Evolutionary conservation across 2,888 invertebrate genomes (phyloP).

Genomic region (Campoplex capitator): DNA sequence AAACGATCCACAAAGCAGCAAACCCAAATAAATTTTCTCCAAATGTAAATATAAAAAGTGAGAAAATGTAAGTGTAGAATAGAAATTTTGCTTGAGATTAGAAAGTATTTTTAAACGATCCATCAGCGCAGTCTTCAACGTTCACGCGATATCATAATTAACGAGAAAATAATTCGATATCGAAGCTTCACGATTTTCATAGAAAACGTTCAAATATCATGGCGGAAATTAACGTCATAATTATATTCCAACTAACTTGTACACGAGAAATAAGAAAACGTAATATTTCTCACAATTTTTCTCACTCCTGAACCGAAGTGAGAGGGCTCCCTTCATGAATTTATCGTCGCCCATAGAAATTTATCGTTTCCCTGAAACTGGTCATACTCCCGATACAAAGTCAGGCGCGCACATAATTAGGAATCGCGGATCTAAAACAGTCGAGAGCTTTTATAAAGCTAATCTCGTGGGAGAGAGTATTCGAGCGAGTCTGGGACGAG

Average conservation of each 20-base stretch:
- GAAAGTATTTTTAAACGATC: not conserved
- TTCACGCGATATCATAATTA: not conserved
- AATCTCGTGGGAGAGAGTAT: constrained; percentile 3
- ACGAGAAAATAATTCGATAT: not conserved
- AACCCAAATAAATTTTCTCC: too few species aligned
- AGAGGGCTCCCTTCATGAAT: not conserved
- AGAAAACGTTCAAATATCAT: constrained; percentile 2
- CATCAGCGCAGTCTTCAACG: not conserved
- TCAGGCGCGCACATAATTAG: constrained; percentile 14
- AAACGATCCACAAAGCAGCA: not conserved
- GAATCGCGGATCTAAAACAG: constrained; percentile 38
- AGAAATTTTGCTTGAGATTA: not conserved
- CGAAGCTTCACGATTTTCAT: not conserved
- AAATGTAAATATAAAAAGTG: too few species aligned
- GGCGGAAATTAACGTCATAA: constrained; percentile 79
- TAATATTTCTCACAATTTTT: constrained; percentile 20
- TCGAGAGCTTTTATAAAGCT: constrained; percentile 51
- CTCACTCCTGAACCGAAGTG: not conserved
- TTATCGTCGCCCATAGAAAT: constrained; percentile 42
- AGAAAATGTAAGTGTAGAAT: not conserved
- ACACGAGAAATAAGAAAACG: not conserved
- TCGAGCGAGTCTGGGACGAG: constrained; percentile 5
- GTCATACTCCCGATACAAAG: not conserved
- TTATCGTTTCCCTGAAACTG: constrained; percentile 3
- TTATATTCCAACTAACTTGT: constrained; percentile 66